Conservation (phyloP, 2,113 vertebrate species). For the Esox niger region DNA sequence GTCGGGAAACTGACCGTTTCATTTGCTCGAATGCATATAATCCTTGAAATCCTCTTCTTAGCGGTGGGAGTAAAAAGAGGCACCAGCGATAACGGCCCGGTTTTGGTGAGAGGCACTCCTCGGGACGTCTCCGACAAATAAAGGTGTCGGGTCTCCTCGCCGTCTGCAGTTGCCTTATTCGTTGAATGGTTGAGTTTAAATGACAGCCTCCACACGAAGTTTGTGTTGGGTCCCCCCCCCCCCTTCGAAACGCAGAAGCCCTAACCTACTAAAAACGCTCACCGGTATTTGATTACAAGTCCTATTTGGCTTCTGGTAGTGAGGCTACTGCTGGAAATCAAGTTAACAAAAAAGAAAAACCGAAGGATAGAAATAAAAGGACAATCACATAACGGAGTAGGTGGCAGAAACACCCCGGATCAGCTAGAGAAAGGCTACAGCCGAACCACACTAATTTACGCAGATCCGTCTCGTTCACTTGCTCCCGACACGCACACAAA, state of each 20-base stretch:
- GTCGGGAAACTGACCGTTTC: slow-evolving; percentile 30
- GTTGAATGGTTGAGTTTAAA: neutral
- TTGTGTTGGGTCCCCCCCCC: neutral
- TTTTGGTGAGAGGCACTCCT: neutral
- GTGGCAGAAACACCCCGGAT: neutral
- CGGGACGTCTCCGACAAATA: neutral
- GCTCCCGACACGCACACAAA: neutral
- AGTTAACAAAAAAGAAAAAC: slow-evolving; percentile 15
- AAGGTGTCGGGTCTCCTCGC: neutral
- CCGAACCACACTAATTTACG: too few relatives aligned
- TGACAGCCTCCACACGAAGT: neutral
- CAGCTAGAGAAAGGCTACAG: neutral
- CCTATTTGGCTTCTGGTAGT: slow-evolving; percentile 20
- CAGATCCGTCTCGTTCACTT: neutral
- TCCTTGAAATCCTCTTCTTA: slow-evolving; percentile 10
- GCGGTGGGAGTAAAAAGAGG: neutral
- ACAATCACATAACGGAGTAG: slow-evolving; percentile 33
- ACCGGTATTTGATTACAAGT: slow-evolving; percentile 28
- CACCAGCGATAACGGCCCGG: neutral
- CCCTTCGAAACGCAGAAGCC: neutral
- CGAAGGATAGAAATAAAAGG: slow-evolving; percentile 10
- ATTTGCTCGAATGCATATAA: slow-evolving; percentile 11
- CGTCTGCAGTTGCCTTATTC: neutral
- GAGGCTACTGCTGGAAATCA: too few relatives aligned
- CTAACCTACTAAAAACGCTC: neutral